A percentile compares a stretch with the other conserved stretches of the same genome.
Conservation (phyloP, 64 coral and sea anemone genomes). For the Actinia tenebrosa region DNA sequence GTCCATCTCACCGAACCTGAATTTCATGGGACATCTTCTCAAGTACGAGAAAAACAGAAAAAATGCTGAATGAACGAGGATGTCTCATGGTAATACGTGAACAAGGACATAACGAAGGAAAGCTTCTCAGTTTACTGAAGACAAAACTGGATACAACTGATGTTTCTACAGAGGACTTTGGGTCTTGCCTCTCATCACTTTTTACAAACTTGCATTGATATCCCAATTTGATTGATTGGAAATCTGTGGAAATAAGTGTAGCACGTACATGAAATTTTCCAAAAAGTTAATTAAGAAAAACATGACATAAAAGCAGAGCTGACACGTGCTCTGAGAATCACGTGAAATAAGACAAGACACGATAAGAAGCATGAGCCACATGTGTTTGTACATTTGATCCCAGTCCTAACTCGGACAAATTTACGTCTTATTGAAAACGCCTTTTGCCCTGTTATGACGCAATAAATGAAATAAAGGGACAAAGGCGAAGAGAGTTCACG, state of each 20-base stretch:
- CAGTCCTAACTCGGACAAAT: neutral
- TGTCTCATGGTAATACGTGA: neutral
- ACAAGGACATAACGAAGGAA: neutral
- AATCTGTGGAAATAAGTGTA: too few relatives aligned
- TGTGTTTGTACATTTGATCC: neutral
- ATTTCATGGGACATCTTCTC: conserved; percentile 97
- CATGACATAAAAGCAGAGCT: neutral
- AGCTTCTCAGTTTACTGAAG: neutral
- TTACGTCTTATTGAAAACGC: neutral
- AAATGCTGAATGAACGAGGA: conserved; percentile 24
- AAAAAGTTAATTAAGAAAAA: neutral
- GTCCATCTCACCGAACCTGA: conserved; percentile 92
- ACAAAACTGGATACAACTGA: neutral
- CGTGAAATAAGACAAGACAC: neutral
- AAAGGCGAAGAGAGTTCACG: neutral
- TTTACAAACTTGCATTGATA: neutral
- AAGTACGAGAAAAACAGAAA: conserved; percentile 97
- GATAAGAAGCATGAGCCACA: neutral
- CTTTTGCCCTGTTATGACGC: neutral
- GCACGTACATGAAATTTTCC: neutral
- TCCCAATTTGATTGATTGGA: neutral
- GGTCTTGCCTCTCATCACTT: neutral
- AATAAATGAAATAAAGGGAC: neutral
- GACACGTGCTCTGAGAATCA: neutral
- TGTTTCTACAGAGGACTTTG: neutral